Base-by-base conservation (phyloP, 2,113 vertebrate species). In the Tragelaphus strepsiceros region DNA sequence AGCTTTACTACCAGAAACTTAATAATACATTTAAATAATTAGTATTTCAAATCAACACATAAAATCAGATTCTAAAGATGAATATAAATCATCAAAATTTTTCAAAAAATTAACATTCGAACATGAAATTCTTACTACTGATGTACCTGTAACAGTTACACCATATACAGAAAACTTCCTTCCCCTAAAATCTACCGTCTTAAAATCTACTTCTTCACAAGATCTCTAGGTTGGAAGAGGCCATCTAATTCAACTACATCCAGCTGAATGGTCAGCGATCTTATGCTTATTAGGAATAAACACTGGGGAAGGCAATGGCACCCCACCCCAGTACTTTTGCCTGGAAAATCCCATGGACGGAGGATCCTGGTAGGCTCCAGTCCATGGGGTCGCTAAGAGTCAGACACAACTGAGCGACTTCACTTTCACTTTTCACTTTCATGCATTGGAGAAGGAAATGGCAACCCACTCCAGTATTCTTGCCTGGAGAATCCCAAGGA, bases 201-300 rank as follows among this genome's bases (percentile, higher is more conserved):
- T 96, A 30, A 87, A 43, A 24, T 92, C 91, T 81, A 49, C 35
- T 49, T 91, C 35, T 49, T 91, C 24, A 93, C 12, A 84, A 81
- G 43, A 91, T 77, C 85, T 90, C 28, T 21, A 8, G 6, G 53
- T 87, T 83, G 30, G 21, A 77, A 86, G 46, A 26, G 11, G 21
- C 53, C 88, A 81, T 81, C 51, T 80, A 97, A 90, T 58, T 49
- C 89, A 97, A 84, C 46, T 51, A 88, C 51, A 93, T n/a, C n/a
- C 22, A 87, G 54, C 15, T 82, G 7, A 90, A 83, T 22, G 1
- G 21, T 91, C 24, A 93, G 32, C 24, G 7, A 83, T 64, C 10
- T 56, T 78, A 32, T 21, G 15, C 11, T 32, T 83, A 58, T 15
- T 28, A 83, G 49, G 28, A 6, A 92, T 67, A 5, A 83, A 54